Conservation (phyloP, 1,140 invertebrate species). For the Panagrolaimus sp. region DNA sequence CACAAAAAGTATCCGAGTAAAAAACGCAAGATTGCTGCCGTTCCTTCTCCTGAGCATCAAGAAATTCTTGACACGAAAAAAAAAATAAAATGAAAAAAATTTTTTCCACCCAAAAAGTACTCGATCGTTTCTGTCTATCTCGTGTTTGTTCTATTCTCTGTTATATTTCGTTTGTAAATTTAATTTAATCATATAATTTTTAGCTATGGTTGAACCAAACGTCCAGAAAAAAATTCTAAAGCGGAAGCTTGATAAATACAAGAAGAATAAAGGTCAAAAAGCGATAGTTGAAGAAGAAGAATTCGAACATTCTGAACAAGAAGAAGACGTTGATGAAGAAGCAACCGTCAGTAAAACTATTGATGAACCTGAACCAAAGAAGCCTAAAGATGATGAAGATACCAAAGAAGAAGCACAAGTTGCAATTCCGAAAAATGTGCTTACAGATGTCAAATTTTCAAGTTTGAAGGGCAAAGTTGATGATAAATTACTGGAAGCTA, state of each 20-base stretch:
- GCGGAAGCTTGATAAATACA: slow-evolving; percentile 72
- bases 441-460: slow-evolving; percentile 59
- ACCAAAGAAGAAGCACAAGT: too few relatives aligned
- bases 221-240: slow-evolving; percentile 72
- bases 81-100: too few relatives aligned
- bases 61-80: too few relatives aligned
- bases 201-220: slow-evolving; percentile 64
- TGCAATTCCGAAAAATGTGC: slow-evolving; percentile 41
- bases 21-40: too few relatives aligned
- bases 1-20: too few relatives aligned
- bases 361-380: slow-evolving; percentile 50
- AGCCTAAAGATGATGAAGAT: not conserved
- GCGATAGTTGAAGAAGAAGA: slow-evolving; percentile 63
- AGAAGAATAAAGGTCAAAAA: slow-evolving; percentile 67
- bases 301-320: slow-evolving; percentile 23
- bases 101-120: slow-evolving; percentile 4
- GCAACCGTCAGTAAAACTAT: slow-evolving; percentile 26
- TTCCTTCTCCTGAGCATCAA: too few relatives aligned
- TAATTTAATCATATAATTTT: not conserved
- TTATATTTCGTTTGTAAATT: not conserved
- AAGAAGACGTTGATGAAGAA: slow-evolving; percentile 37
- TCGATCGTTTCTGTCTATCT: slow-evolving; percentile 12
- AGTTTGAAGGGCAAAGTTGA: slow-evolving; percentile 63
- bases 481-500: slow-evolving; percentile 77
- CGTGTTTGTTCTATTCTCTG: slow-evolving; percentile 1